phyloP scores from a whole-genome alignment of 2,797 vertebrate genomes.

The Todus mexicanus region DNA sequence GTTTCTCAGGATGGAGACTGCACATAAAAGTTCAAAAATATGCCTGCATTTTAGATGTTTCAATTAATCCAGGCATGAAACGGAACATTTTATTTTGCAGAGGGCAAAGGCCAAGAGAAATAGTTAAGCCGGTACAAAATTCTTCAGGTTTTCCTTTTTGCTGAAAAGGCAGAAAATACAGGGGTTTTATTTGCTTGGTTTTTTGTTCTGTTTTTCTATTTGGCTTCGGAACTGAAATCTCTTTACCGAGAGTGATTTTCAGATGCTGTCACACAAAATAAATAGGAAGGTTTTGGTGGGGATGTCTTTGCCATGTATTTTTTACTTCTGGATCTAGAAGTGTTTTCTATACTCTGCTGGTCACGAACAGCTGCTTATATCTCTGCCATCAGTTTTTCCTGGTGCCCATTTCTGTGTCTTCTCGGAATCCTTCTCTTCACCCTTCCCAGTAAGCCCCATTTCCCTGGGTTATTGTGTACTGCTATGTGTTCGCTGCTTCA shows the following conservation, averaged over 20 bases:
- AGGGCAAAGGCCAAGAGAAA: conserved; percentile 52
- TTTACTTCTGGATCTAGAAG: neutral
- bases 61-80: neutral
- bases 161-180: conserved; percentile 30
- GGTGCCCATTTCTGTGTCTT: neutral
- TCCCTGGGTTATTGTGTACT: neutral
- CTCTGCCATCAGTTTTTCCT: neutral
- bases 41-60: neutral
- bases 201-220: neutral
- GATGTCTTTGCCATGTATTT: neutral
- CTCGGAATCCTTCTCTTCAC: neutral
- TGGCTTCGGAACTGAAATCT: neutral
- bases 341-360: neutral
- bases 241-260: neutral
- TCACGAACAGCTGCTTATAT: neutral
- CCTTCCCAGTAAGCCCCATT: neutral
- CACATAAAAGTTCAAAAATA: neutral
- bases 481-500: neutral
- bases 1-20: neutral
- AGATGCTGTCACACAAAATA: neutral
- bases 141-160: conserved; percentile 38
- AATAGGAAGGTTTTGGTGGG: neutral
- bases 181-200: neutral
- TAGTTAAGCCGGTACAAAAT: conserved; percentile 8
- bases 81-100: neutral